Evolutionary conservation across 2,113 vertebrate species (phyloP).

Genomic region (Scopus umbretta): DNA sequence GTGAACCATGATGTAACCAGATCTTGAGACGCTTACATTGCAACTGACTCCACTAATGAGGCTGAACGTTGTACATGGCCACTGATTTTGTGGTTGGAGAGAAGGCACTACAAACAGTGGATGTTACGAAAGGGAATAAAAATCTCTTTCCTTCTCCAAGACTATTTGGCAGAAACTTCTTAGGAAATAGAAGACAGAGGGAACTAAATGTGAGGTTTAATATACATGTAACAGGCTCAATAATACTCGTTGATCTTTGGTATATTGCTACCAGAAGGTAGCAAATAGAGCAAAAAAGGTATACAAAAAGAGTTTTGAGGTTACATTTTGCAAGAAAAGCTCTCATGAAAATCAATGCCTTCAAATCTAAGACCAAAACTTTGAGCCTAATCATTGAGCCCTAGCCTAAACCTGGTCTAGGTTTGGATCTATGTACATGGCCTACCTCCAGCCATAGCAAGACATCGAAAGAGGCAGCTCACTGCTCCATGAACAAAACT

Average conservation of each 20-base stretch:
- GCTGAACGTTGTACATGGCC: not conserved
- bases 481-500: not conserved
- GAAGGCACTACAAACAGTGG: not conserved
- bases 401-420: not conserved
- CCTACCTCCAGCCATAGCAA: not conserved
- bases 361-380: not conserved
- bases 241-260: not conserved
- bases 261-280: not conserved
- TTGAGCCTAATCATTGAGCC: not conserved
- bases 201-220: not conserved
- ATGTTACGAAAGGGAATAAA: not conserved
- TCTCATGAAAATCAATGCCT: not conserved
- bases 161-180: not conserved
- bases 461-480: not conserved
- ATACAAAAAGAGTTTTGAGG: not conserved
- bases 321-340: not conserved
- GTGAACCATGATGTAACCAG: not conserved
- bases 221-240: not conserved
- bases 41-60: not conserved
- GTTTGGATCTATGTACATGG: not conserved
- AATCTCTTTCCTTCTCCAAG: not conserved
- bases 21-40: not conserved
- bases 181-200: not conserved
- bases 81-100: not conserved
- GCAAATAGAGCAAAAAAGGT: too few species aligned